A percentile compares a stretch with the other conserved stretches of the same genome.
Evolutionary conservation across 2,888 invertebrate species (phyloP).

Genomic region (Melieria picta): DNA sequence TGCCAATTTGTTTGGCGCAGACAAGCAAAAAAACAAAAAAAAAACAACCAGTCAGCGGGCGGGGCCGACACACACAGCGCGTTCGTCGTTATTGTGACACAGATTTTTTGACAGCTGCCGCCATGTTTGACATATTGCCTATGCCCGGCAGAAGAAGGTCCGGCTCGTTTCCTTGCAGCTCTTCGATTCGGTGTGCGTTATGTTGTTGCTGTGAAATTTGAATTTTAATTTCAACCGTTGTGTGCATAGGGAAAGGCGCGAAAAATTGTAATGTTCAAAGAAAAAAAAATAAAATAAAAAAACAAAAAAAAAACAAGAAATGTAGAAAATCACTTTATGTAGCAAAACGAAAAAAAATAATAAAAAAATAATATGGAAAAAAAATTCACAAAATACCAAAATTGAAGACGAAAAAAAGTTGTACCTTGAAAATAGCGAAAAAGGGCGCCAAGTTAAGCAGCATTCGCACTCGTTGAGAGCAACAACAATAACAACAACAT

Average conservation of each 20-base stretch:
- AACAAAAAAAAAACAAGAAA: constrained; percentile 13
- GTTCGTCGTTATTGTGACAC: not conserved
- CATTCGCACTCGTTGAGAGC: not conserved
- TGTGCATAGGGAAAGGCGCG: constrained; percentile 3
- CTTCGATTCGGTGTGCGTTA: not conserved
- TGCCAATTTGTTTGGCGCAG: not conserved
- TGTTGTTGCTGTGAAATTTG: constrained; percentile 23
- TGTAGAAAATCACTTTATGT: constrained; percentile 5
- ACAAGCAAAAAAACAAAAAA: not conserved
- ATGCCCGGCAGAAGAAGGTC: constrained; percentile 4
- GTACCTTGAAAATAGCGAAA: not conserved
- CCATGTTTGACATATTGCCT: constrained; percentile 32
- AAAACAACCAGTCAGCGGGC: not conserved
- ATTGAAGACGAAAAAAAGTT: no score
- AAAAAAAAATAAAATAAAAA: no score
- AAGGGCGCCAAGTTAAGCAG: constrained; percentile 5
- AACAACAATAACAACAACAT: constrained; percentile 1
- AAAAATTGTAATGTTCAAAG: constrained; percentile 2
- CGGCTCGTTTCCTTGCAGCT: not conserved
- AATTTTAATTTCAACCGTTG: constrained; percentile 21
- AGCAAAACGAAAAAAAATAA: constrained; percentile 1
- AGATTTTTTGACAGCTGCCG: constrained; percentile 35
- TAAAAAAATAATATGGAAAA: not conserved
- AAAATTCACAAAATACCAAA: no score
- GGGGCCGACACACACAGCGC: no score